These are phyloP conservation scores for Calephelis virginiensis DNA, from an alignment of 1,140 invertebrate species.

Conservation along the genomic window DNA sequence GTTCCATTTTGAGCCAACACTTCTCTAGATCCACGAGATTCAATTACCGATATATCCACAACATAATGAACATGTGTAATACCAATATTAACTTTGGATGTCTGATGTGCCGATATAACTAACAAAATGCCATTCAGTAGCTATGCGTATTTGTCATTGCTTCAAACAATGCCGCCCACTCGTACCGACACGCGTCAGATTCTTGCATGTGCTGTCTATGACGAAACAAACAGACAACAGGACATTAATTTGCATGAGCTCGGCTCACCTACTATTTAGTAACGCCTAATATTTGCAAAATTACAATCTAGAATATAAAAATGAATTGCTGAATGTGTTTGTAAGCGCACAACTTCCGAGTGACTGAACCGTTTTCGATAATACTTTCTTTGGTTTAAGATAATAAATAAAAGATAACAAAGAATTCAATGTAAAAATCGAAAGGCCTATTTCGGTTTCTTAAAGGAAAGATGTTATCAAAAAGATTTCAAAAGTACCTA, in stretches of 20 bases:
- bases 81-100: slow-evolving; percentile 7
- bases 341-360: too few relatives aligned
- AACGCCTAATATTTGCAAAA: not conserved
- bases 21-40: not conserved
- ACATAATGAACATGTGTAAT: slow-evolving; percentile 9
- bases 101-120: slow-evolving; percentile 3
- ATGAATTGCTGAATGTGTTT: too few relatives aligned
- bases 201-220: slow-evolving; percentile 31
- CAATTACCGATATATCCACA: slow-evolving; percentile 8
- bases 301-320: not conserved
- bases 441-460: too few relatives aligned
- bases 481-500: too few relatives aligned
- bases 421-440: too few relatives aligned
- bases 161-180: slow-evolving; percentile 39
- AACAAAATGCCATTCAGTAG: slow-evolving; percentile 22
- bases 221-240: slow-evolving; percentile 25
- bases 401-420: too few relatives aligned
- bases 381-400: too few relatives aligned
- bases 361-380: too few relatives aligned
- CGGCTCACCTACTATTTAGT: slow-evolving; percentile 15
- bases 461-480: too few relatives aligned
- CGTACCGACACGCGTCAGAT: slow-evolving; percentile 28
- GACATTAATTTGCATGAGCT: slow-evolving; percentile 33
- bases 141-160: slow-evolving; percentile 25
- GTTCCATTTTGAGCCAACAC: too few relatives aligned